Evolutionary conservation across 2,797 vertebrate species (phyloP), one percentile per base, ranked within the genome.

Genomic region (Gobionotothen gibberifrons): DNA sequence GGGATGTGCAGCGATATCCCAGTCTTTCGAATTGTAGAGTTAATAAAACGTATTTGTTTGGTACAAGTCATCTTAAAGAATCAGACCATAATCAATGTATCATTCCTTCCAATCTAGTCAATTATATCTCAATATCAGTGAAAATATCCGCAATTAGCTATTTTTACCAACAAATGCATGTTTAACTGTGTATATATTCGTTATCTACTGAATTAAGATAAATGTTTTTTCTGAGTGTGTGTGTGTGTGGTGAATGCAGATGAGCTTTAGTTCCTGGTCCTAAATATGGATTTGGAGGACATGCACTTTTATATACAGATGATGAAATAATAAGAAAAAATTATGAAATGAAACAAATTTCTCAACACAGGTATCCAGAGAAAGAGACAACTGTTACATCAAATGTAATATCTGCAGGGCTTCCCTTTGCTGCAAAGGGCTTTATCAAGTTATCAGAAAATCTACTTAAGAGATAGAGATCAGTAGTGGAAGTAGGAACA

Each of bases 241-340:
- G n/a, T n/a, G n/a, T n/a, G 15, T 44, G 29, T 26, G 26, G 26
- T 69, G 58, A 6, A 9, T 79, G n/a, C 53, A 19, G 42, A 29
- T 57, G 46, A 80, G 51, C 26, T 44, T 79, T 67, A 70, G 53
- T 74, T 64, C 36, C 46, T 48, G 32, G 66, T 65, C 13, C 39
- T 12, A 47, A 67, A 58, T 64, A 64, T 21, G 57, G 21, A 56
- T 32, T 72, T 36, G 10, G 29, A 77, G 53, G 55, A 44, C 54
- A 48, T 65, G n/a, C 29, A 63, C 22, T 81, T 76, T 85, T 26
- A 67, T 71, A 65, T 17, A 29, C 48, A 74, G 70, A 53, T 85
- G 85, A 90, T 84, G 81, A 83, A 87, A 83, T 62, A 40, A 67
- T 70, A 76, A 55, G 65, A 53, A 78, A 87, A 83, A 72, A 29